Evolutionary conservation across 1,140 invertebrate species (phyloP), one percentile per base, ranked within the genome.

Genomic region (Matsumurasca onukii): DNA sequence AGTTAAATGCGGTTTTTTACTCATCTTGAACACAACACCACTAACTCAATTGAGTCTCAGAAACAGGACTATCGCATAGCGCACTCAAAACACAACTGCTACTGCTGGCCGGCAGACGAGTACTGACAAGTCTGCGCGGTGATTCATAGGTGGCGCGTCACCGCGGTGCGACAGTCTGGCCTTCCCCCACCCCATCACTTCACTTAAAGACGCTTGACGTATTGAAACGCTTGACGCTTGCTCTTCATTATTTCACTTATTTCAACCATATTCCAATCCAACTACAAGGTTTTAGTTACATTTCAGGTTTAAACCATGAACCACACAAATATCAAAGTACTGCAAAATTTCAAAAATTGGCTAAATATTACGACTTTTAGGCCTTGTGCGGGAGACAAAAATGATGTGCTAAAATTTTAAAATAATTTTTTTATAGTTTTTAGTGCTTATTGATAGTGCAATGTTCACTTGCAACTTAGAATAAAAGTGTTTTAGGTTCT

Each of bases 1-100:
- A n/a, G 51, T 55, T n/a, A 24, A 55, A 55, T 55, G 24, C 15
- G 51, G 51, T 55, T 20, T 55, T 55, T 55, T 55, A 55, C 51
- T 55, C 51, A 55, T 55, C 5, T n/a, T 55, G 51, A 55, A 17
- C 34, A 45, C 34, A 45, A 45, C 34, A 45, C 9, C 34, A 45
- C 34, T 45, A 9, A 45, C 34, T 45, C 34, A 45, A 45, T 12
- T 17, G 9, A 9, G 17, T 17, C 9, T 12, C 34, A 45, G 9
- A 45, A 45, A 9, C 17, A 17, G 34, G 17, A 45, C 17, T 45
- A 17, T 12, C 17, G n/a, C n/a, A n/a, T n/a, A n/a, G n/a, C n/a
- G n/a, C n/a, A n/a, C n/a, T n/a, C n/a, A n/a, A 12, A 45, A 45
- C 34, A 45, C 34, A 45, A 45, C 34, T 45, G 34, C 34, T 45